Base-by-base conservation (phyloP, 2,797 vertebrate genomes). In the Channallabes apus region DNA sequence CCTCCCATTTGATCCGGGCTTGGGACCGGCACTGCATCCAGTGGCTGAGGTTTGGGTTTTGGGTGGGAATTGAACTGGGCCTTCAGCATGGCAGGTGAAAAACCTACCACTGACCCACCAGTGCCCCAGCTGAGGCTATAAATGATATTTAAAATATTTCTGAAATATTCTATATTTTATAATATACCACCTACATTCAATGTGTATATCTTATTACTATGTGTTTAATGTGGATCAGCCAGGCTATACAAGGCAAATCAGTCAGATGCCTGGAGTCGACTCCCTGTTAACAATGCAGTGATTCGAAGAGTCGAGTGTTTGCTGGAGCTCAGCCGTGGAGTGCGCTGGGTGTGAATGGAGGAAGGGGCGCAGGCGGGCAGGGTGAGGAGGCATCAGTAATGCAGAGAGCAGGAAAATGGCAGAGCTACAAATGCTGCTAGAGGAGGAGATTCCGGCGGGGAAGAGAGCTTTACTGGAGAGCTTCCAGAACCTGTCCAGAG, bases 351-450 rank as follows among this genome's bases (percentile, higher is more conserved):
- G 78, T 76, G 76, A 71, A 67, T 86, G 87, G 68, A 80, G 86
- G 72, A 38, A 88, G 75, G 77, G 82, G 79, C 80, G 81, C 72
- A 78, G 81, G 68, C 62, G 22, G 77, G 27, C 87, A 90, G 89
- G 27, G 90, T 6, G 73, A 14, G 56, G 17, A 77, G 88, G 86
- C 92, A 91, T 83, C 80, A 87, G 90, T 85, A 84, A 89, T 89
- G 94, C 94, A 72, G 94, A 95, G 93, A 92, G 94, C 93, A 94
- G 94, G 93, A 95, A 98, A 96, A 99, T 99, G 98, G 98, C 98
- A 97, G 98, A 99, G 97, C 97, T 99, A 96, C 98, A 99, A 96
- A 98, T 99, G 98, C 95, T 99, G 92, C 93, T 99, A 98, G 98
- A 99, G 94, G 98, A 99, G 95, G 98, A 99, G 93, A 99, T 99